A percentile compares a stretch with the other conserved stretches of the same genome.
Evolutionary conservation across 2,888 invertebrate genomes (phyloP).

Genomic region (Lepidocyrtinus sp.): DNA sequence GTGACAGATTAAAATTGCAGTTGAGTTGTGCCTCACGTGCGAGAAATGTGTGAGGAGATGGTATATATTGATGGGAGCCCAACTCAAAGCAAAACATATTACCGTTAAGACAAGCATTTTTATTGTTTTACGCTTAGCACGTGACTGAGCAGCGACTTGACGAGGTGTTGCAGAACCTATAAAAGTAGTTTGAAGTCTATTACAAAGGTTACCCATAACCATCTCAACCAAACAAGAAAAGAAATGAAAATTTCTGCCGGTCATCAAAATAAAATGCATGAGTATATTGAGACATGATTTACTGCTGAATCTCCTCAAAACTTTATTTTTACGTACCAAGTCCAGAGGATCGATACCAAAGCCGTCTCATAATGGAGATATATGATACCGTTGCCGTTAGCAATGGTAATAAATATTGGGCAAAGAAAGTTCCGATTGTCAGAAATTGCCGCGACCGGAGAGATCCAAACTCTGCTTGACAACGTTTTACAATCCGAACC

Average conservation of each 20-base stretch:
- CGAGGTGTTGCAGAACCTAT: slow-evolving; percentile 72
- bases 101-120: slow-evolving; percentile 73
- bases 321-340: slow-evolving; percentile 55
- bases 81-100: slow-evolving; percentile 73
- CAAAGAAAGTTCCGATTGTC: slow-evolving; percentile 72
- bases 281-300: neutral
- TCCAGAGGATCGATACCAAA: slow-evolving; percentile 62
- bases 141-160: slow-evolving; percentile 72
- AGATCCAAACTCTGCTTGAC: slow-evolving; percentile 72
- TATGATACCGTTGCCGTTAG: slow-evolving; percentile 72
- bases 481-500: slow-evolving; percentile 70
- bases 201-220: too few species aligned
- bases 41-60: slow-evolving; percentile 71
- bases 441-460: slow-evolving; percentile 71
- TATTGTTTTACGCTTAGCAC: slow-evolving; percentile 73
- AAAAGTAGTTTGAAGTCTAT: too few species aligned
- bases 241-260: neutral
- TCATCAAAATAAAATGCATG: neutral
- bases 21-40: slow-evolving; percentile 72
- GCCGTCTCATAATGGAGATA: slow-evolving; percentile 69
- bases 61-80: slow-evolving; percentile 74
- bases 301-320: slow-evolving; percentile 16
- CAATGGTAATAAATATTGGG: slow-evolving; percentile 73
- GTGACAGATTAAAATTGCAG: slow-evolving; percentile 73
- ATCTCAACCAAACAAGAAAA: neutral